Evolutionary conservation across 2,888 invertebrate species (phyloP).

Genomic region (Thera obeliscata): DNA sequence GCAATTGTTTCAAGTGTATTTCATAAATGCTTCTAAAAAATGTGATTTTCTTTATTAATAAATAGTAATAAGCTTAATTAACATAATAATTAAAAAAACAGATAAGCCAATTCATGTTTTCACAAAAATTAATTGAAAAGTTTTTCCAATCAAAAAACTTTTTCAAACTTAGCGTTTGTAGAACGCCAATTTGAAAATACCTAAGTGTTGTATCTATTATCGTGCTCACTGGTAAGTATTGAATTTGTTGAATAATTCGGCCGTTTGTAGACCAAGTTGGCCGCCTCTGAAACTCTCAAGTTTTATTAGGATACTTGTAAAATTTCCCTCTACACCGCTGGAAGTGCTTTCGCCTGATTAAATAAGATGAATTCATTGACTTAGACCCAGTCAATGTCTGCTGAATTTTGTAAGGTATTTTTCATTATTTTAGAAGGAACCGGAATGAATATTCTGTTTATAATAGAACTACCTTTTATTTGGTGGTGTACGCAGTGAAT

Average conservation of each 20-base stretch:
- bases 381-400: slow-evolving; percentile 62
- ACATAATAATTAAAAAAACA: too few species aligned
- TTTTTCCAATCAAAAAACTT: not conserved
- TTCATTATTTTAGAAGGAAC: slow-evolving; percentile 28
- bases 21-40: too few species aligned
- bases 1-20: too few species aligned
- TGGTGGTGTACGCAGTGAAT: not conserved
- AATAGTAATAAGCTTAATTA: too few species aligned
- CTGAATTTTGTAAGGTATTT: slow-evolving; percentile 45
- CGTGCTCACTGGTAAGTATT: slow-evolving; percentile 53
- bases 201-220: slow-evolving; percentile 29
- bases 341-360: slow-evolving; percentile 79
- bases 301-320: slow-evolving; percentile 84
- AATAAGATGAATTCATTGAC: slow-evolving; percentile 81
- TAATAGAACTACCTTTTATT: not conserved
- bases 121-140: not conserved
- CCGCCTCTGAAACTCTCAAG: slow-evolving; percentile 70
- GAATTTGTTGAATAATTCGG: slow-evolving; percentile 75
- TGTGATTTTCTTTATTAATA: too few species aligned
- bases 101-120: too few species aligned
- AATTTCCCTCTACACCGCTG: slow-evolving; percentile 77
- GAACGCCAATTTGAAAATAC: slow-evolving; percentile 28
- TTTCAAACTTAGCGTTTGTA: slow-evolving; percentile 7
- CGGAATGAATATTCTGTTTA: slow-evolving; percentile 4
- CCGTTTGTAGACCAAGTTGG: slow-evolving; percentile 58